Evolutionary conservation across 1,140 invertebrate genomes (phyloP).

Genomic region (Bombus vancouverensis): DNA sequence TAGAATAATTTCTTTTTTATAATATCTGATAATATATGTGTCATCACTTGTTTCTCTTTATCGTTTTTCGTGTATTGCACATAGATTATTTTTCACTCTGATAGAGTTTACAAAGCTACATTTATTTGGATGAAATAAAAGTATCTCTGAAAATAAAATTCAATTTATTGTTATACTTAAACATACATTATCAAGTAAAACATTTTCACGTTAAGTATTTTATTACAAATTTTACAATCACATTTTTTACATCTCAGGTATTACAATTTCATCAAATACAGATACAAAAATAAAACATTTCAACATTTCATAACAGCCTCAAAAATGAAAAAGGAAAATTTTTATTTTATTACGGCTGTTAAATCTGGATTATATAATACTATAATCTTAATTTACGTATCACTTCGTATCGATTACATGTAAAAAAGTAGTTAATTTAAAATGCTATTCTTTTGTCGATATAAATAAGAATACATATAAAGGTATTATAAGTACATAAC

Average conservation of each 20-base stretch:
- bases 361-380: not conserved
- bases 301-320: not conserved
- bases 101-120: not conserved
- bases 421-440: not conserved
- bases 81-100: not conserved
- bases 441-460: slow-evolving; percentile 9
- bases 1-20: not conserved
- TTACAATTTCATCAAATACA: not conserved
- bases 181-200: not conserved
- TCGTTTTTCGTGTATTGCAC: not conserved
- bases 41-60: not conserved
- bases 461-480: not conserved
- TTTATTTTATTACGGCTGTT: not conserved
- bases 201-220: too few species aligned
- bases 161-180: not conserved
- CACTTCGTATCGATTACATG: not conserved
- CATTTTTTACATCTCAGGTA: not conserved
- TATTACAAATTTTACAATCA: not conserved
- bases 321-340: not conserved
- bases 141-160: not conserved
- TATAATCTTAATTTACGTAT: not conserved
- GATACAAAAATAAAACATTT: not conserved
- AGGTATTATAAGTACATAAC: not conserved
- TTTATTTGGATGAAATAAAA: not conserved
- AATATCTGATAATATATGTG: not conserved